Evolutionary conservation across 2,888 invertebrate species (phyloP).

Genomic region (Aporophyla lueneburgensis): DNA sequence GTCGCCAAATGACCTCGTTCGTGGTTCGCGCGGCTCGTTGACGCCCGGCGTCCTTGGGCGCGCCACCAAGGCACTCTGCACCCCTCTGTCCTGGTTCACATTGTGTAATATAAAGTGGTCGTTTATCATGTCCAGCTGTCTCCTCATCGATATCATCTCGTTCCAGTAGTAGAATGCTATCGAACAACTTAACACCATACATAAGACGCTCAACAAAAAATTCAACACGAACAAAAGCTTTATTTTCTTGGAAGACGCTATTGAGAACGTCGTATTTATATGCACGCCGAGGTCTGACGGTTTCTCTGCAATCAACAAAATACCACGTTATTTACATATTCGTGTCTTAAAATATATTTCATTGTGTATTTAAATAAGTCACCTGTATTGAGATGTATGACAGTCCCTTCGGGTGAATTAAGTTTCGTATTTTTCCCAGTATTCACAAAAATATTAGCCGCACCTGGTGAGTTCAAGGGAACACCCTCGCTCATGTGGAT

Average conservation of each 20-base stretch:
- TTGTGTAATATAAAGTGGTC: slow-evolving; percentile 82
- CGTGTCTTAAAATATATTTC: not conserved
- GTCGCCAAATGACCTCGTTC: slow-evolving; percentile 72
- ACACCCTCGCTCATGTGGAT: slow-evolving; percentile 85
- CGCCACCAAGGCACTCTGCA: slow-evolving; percentile 78
- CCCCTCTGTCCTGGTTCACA: slow-evolving; percentile 74
- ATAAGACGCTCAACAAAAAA: slow-evolving; percentile 84
- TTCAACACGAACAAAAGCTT: slow-evolving; percentile 86
- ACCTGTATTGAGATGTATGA: slow-evolving; percentile 88
- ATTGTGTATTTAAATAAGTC: slow-evolving; percentile 67
- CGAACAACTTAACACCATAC: slow-evolving; percentile 84
- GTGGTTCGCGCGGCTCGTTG: slow-evolving; percentile 74
- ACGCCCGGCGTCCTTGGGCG: slow-evolving; percentile 67
- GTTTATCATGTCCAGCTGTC: slow-evolving; percentile 82
- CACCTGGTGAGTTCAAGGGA: slow-evolving; percentile 85
- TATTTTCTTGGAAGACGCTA: slow-evolving; percentile 89
- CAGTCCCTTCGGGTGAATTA: slow-evolving; percentile 83
- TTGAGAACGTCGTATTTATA: slow-evolving; percentile 87
- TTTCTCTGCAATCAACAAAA: slow-evolving; percentile 81
- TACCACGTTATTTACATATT: slow-evolving; percentile 53
- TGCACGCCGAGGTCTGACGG: slow-evolving; percentile 87
- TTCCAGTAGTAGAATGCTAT: slow-evolving; percentile 87
- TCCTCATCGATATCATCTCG: slow-evolving; percentile 84
- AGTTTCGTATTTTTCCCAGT: slow-evolving; percentile 83
- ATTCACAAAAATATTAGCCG: slow-evolving; percentile 87